Evolutionary conservation across 2,888 invertebrate species (phyloP), one percentile per base, ranked within the genome.

Genomic region (Ochropleura leucogaster): DNA sequence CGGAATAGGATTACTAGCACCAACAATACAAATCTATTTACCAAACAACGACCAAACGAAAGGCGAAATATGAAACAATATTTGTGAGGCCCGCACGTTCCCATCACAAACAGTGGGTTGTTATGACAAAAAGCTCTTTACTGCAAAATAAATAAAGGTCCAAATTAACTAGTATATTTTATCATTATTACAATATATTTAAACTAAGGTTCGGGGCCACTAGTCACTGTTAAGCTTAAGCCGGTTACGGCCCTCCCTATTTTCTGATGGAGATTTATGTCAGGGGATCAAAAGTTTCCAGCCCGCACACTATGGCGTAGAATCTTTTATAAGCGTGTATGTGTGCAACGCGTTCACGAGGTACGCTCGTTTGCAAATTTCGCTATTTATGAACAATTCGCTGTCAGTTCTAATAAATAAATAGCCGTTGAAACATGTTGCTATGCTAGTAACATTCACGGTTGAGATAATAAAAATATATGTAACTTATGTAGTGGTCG

Each of bases 221-320:
- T 95, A 96, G 96, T 95, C 94, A 94, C 93, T 92, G 95, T 95
- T 96, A 96, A 96, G 95, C 96, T 94, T 96, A 96, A 96, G 96
- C 96, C 94, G 96, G 96, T 96, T 96, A 96, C 95, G 89, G 91
- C 96, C 96, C 96, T 93, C 95, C 96, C 95, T 94, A 95, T 96
- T 95, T 96, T 96, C 94, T 95, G 96, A 96, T 96, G 96, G 95
- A 96, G 96, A 96, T 96, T 96, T 96, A 96, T 96, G 95, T 95
- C 93, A 92, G 93, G 94, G 96, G 96, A 96, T 96, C 96, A 96
- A 96, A 96, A 96, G 95, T 96, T 96, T 95, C 91, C 90, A 92
- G 92, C 94, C 92, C 93, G 91, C 94, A 92, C 93, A 93, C 91
- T 89, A 91, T 85, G 84, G 85, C 84, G 63, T 68, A 51, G 72